Percentiles rank a stretch among this genome's conserved stretches.
These are phyloP conservation scores for Hemicrepidius hirtus DNA, from an alignment of 2,888 invertebrate genomes.

Conservation along the genomic window DNA sequence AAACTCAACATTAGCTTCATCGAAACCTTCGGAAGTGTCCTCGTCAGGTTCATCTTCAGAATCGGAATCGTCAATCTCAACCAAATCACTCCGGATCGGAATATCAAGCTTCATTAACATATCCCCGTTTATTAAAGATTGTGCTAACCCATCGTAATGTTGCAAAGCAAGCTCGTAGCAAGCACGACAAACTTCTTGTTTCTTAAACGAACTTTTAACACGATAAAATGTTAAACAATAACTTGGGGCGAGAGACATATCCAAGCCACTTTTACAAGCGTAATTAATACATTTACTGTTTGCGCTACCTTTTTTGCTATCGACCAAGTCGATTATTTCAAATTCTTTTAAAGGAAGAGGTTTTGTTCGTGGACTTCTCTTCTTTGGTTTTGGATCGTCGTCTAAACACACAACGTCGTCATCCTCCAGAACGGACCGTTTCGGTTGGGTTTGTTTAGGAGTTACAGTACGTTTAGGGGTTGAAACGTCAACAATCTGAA, in stretches of 20 bases:
- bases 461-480: background rate
- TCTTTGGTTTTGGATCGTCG: background rate
- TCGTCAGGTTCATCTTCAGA: conserved; percentile 65
- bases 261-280: conserved; percentile 71
- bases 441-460: no score
- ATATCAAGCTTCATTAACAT: conserved; percentile 64
- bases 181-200: conserved; percentile 69
- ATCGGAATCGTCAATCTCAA: conserved; percentile 70
- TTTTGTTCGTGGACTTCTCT: conserved; percentile 2
- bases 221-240: conserved; percentile 71
- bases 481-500: conserved; percentile 18
- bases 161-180: conserved; percentile 68
- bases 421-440: background rate
- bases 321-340: conserved; percentile 67
- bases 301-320: conserved; percentile 56
- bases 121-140: conserved; percentile 58
- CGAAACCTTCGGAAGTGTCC: conserved; percentile 58
- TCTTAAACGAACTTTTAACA: conserved; percentile 66
- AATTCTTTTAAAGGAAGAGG: conserved; percentile 1
- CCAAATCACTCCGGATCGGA: conserved; percentile 69
- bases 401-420: conserved; percentile 44
- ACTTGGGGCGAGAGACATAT: conserved; percentile 71
- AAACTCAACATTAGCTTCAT: conserved; percentile 65
- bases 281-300: conserved; percentile 75
- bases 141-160: conserved; percentile 67